Percentiles rank a stretch among this genome's conserved stretches.
These are phyloP conservation scores for Bovichtus variegatus DNA, from an alignment of 2,797 vertebrate genomes.

Conservation along the genomic window DNA sequence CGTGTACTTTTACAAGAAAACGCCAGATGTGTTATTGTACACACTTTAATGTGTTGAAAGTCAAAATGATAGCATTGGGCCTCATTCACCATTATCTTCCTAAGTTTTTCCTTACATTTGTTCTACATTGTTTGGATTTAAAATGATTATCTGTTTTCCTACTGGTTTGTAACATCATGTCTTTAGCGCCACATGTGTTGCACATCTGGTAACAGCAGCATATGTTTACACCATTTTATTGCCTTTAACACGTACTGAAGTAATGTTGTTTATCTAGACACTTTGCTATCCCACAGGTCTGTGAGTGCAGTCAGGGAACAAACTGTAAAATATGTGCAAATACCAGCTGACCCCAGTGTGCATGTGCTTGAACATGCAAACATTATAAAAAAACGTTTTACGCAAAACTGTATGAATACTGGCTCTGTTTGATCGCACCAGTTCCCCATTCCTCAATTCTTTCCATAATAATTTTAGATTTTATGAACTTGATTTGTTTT, in stretches of 20 bases:
- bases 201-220: conserved; percentile 36
- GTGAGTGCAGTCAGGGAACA: background rate
- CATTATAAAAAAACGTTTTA: background rate
- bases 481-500: too few species aligned
- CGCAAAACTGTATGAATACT: background rate
- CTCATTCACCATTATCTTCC: too few species aligned
- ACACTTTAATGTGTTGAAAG: background rate
- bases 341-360: background rate
- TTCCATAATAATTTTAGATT: background rate
- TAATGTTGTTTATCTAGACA: conserved; percentile 3
- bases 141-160: background rate
- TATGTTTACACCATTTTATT: conserved; percentile 24
- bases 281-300: conserved; percentile 18
- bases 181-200: conserved; percentile 24
- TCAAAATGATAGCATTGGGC: background rate
- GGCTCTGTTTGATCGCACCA: background rate
- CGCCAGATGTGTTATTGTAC: background rate
- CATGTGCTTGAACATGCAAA: background rate
- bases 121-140: background rate
- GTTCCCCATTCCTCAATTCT: background rate
- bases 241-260: conserved; percentile 5
- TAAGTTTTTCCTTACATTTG: background rate
- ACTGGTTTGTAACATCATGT: background rate
- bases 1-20: background rate
- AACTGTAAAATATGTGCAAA: background rate